Conservation (phyloP, 2,888 invertebrate species). For the Heliconius aoede region DNA sequence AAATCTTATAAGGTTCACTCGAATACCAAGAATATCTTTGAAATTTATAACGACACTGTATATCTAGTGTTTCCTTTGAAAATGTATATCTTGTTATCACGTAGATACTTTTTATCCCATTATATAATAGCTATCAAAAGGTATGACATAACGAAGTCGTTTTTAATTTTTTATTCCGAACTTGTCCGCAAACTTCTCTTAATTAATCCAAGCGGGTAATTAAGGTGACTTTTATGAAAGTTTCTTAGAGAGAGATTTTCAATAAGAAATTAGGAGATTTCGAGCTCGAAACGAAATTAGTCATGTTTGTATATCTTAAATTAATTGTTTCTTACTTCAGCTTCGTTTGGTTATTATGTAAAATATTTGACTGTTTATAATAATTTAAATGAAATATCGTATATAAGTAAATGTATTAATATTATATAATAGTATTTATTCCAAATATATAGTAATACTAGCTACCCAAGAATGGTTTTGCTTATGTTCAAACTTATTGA, state of each 20-base stretch:
- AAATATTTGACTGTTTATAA: conserved; percentile 4
- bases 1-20: background rate
- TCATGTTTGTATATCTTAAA: conserved; percentile 28
- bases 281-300: conserved; percentile 27
- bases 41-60: background rate
- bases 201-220: conserved; percentile 68
- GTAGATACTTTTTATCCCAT: conserved; percentile 7
- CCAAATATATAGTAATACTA: too few relatives aligned
- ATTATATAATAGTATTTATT: too few relatives aligned
- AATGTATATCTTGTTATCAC: background rate
- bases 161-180: conserved; percentile 60
- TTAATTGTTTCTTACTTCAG: background rate
- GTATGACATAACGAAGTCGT: conserved; percentile 35
- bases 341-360: background rate
- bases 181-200: conserved; percentile 58
- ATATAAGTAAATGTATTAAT: too few relatives aligned
- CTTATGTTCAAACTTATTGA: too few relatives aligned
- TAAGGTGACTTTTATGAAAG: conserved; percentile 57
- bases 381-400: background rate
- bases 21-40: background rate
- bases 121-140: conserved; percentile 17
- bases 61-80: background rate
- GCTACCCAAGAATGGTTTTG: too few relatives aligned
- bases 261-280: conserved; percentile 39
- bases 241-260: conserved; percentile 39